Percentiles rank a stretch among this genome's conserved stretches.
Conservation (phyloP, 2,888 invertebrate genomes). For the Syrista parreyssii region DNA sequence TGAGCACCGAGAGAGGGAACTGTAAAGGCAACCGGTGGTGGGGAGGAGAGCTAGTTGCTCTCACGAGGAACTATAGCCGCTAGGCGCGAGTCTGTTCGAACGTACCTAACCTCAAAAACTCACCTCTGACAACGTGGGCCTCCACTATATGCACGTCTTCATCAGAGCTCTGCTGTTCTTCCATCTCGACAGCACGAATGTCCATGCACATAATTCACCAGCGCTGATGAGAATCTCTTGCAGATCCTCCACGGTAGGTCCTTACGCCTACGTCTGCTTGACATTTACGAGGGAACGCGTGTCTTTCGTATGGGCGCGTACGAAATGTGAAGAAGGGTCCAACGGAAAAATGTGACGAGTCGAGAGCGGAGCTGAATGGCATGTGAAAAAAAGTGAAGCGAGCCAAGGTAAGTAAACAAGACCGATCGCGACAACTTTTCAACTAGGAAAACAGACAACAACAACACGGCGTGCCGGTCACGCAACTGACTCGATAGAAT, state of each 20-base stretch:
- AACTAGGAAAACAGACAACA: neutral
- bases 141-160: conserved; percentile 63
- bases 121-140: conserved; percentile 56
- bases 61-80: neutral
- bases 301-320: neutral
- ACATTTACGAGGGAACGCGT: conserved; percentile 50
- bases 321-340: neutral
- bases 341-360: neutral
- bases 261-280: conserved; percentile 45
- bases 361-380: no score
- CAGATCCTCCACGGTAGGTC: conserved; percentile 31
- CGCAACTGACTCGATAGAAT: neutral
- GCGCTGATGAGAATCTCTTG: conserved; percentile 36
- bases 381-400: neutral
- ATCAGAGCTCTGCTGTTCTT: conserved; percentile 54
- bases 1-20: neutral
- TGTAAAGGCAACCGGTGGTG: neutral
- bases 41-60: neutral
- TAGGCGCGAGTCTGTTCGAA: neutral
- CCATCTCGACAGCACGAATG: conserved; percentile 62
- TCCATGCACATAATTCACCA: conserved; percentile 64
- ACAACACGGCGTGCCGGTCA: neutral
- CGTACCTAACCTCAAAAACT: conserved; percentile 47
- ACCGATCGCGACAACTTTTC: neutral
- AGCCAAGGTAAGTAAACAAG: neutral